A percentile compares a stretch with the other conserved stretches of the same genome.
Evolutionary conservation across 2,888 invertebrate genomes (phyloP).

Genomic region (Aromia moschata): DNA sequence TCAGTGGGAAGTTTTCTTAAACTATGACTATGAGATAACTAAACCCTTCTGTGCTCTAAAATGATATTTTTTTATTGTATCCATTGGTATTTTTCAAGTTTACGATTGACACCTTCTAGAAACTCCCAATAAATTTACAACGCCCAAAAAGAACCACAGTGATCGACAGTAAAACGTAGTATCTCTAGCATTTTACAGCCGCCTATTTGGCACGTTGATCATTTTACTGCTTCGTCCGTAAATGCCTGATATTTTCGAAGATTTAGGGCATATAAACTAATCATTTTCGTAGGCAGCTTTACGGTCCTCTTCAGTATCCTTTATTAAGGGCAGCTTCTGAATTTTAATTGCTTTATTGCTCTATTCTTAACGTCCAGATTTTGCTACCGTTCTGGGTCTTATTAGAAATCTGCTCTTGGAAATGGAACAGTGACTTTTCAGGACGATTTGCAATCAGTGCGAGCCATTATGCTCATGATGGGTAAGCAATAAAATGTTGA

Average conservation of each 20-base stretch:
- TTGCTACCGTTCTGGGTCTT: slow-evolving; percentile 7
- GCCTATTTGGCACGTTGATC: slow-evolving; percentile 22
- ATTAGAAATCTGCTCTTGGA: neutral
- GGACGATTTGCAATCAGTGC: neutral
- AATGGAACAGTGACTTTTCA: neutral
- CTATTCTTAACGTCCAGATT: neutral
- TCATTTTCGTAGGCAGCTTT: slow-evolving; percentile 31
- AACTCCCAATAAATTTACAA: slow-evolving; percentile 5
- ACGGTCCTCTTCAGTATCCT: slow-evolving; percentile 23
- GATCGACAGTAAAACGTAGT: slow-evolving; percentile 17
- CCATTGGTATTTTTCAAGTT: neutral
- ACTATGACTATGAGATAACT: no score
- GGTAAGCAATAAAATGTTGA: neutral
- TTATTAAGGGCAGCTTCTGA: slow-evolving; percentile 22
- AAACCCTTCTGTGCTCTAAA: no score
- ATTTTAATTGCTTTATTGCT: slow-evolving; percentile 30
- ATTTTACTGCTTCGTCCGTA: slow-evolving; percentile 23
- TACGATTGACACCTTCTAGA: slow-evolving; percentile 16
- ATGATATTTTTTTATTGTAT: no score
- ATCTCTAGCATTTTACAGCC: slow-evolving; percentile 20
- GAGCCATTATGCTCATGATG: neutral
- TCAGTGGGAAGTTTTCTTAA: no score
- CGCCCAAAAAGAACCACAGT: neutral
- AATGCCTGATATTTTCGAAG: slow-evolving; percentile 29
- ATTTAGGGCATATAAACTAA: slow-evolving; percentile 33